Conservation (phyloP, 2,113 vertebrate species). For the Zootoca vivipara region DNA sequence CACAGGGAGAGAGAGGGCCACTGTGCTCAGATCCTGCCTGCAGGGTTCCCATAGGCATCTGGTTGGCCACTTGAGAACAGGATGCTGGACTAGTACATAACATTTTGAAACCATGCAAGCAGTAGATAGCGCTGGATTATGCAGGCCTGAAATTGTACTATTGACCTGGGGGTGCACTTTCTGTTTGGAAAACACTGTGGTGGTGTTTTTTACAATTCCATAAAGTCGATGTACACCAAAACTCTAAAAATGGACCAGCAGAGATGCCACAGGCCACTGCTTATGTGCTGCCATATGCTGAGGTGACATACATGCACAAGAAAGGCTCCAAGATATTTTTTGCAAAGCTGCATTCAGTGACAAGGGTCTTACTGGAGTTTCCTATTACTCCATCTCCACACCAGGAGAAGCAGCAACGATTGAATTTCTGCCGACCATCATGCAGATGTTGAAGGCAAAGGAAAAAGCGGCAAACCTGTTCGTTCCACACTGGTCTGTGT, state of each 20-base stretch:
- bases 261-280: background rate
- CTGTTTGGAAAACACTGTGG: background rate
- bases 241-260: background rate
- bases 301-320: no score
- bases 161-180: background rate
- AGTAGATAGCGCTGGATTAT: background rate
- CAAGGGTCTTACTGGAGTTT: background rate
- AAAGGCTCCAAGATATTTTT: background rate
- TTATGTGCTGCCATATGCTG: background rate
- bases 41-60: no score
- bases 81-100: no score
- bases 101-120: background rate
- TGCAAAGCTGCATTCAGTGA: background rate
- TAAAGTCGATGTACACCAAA: background rate
- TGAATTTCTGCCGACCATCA: background rate
- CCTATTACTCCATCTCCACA: no score
- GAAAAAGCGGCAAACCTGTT: background rate
- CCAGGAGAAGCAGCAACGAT: background rate
- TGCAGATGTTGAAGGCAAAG: background rate
- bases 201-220: background rate
- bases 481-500: background rate
- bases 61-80: no score
- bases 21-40: no score
- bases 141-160: background rate
- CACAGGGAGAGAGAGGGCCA: no score